These are phyloP conservation scores for Ellobium chinense DNA, from an alignment of 2,888 invertebrate species.

Conservation along the genomic window DNA sequence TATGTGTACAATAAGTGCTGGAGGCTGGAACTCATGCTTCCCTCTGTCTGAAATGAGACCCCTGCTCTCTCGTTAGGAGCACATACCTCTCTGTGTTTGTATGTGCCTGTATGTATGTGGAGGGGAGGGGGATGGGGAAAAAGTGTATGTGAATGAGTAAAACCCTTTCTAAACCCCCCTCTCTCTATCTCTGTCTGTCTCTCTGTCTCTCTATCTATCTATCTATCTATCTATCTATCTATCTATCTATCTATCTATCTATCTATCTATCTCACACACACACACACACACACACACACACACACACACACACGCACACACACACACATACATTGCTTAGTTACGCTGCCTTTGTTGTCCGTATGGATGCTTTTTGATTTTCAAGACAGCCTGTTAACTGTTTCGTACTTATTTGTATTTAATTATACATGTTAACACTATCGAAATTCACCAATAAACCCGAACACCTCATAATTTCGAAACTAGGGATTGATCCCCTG, in stretches of 20 bases:
- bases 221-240: constrained; percentile 1
- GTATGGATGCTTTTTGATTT: too few relatives aligned
- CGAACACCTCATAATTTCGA: too few relatives aligned
- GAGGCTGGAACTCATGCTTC: not conserved
- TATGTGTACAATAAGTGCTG: too few relatives aligned
- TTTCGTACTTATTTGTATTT: too few relatives aligned
- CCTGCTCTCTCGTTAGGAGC: not conserved
- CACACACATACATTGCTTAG: not conserved
- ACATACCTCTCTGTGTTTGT: not conserved
- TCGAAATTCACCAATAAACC: too few relatives aligned
- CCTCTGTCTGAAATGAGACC: not conserved
- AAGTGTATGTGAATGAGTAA: not conserved
- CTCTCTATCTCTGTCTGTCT: not conserved
- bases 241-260: not conserved
- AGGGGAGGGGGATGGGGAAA: not conserved
- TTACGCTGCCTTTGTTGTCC: too few relatives aligned
- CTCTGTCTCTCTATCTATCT: not conserved
- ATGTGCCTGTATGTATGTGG: not conserved
- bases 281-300: not conserved
- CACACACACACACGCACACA: not conserved
- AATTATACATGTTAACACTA: too few relatives aligned
- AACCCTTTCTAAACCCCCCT: not conserved
- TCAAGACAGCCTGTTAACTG: too few relatives aligned
- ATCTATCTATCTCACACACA: not conserved
- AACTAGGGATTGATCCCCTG: too few relatives aligned